phyloP scores from a whole-genome alignment of 2,888 invertebrate genomes.

The Lepas anatifera region DNA sequence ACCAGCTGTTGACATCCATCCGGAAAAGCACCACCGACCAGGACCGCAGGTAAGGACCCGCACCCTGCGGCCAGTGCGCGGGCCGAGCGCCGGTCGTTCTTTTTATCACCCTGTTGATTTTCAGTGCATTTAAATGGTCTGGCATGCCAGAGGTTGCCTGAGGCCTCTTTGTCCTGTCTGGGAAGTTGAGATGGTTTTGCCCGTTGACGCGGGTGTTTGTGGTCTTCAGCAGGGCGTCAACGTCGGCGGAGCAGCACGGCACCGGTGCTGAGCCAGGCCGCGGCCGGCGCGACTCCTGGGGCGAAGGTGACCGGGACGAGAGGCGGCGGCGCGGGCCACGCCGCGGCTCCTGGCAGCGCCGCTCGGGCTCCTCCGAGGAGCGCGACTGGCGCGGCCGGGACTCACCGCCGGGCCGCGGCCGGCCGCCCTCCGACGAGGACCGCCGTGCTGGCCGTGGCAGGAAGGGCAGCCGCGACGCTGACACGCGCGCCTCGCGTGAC shows the following conservation, averaged over 20 bases:
- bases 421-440: background rate
- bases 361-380: background rate
- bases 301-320: background rate
- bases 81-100: too few relatives aligned
- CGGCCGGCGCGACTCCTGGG: background rate
- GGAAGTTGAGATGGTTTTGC: too few relatives aligned
- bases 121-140: too few relatives aligned
- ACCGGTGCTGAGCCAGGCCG: background rate
- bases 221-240: too few relatives aligned
- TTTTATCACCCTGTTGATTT: too few relatives aligned
- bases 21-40: constrained; percentile 30
- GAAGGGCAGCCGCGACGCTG: background rate
- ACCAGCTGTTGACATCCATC: constrained; percentile 38
- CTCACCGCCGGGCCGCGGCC: too few relatives aligned
- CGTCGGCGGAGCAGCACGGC: too few relatives aligned
- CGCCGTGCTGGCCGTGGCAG: background rate
- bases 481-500: background rate
- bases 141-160: too few relatives aligned
- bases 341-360: background rate
- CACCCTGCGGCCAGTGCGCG: too few relatives aligned
- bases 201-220: too few relatives aligned
- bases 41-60: background rate
- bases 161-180: too few relatives aligned
- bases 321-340: background rate
- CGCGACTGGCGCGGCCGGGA: background rate